Evolutionary conservation across 2,797 vertebrate genomes (phyloP).

Genomic region (Takifugu rubripes): DNA sequence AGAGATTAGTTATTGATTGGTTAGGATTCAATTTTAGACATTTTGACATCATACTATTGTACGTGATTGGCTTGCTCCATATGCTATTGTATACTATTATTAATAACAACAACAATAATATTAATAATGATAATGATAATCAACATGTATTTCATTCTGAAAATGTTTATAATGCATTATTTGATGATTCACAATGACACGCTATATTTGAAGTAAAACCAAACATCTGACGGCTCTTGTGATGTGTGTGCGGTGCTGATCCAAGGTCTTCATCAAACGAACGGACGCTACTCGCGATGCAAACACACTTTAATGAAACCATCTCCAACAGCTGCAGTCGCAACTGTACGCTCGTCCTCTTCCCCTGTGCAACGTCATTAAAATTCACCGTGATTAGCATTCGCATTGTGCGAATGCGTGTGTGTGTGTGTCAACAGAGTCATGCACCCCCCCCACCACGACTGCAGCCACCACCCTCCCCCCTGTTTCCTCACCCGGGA

Average conservation of each 20-base stretch:
- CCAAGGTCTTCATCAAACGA: constrained; percentile 37
- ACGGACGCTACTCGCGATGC: constrained; percentile 14
- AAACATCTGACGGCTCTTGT: constrained; percentile 1
- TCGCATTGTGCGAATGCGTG: constrained; percentile 34
- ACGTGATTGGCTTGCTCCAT: too few species aligned
- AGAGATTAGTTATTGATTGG: too few species aligned
- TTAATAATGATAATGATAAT: too few species aligned
- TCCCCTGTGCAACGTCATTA: constrained; percentile 57
- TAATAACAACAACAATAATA: not conserved
- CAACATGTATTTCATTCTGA: too few species aligned
- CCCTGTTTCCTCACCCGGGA: constrained; percentile 41
- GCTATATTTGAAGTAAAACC: too few species aligned
- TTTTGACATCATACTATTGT: too few species aligned
- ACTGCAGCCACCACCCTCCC: not conserved
- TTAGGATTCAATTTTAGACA: too few species aligned
- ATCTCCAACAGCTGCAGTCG: constrained; percentile 54
- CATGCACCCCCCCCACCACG: not conserved
- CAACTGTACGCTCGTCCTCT: constrained; percentile 59
- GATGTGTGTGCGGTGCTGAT: constrained; percentile 22
- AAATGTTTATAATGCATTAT: too few species aligned
- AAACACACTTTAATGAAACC: constrained; percentile 49
- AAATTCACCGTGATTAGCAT: constrained; percentile 61
- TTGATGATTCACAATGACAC: too few species aligned
- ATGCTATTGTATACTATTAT: not conserved
- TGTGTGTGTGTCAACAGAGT: constrained; percentile 24